Evolutionary conservation across 2,888 invertebrate genomes (phyloP).

Genomic region (Eilema depressum): DNA sequence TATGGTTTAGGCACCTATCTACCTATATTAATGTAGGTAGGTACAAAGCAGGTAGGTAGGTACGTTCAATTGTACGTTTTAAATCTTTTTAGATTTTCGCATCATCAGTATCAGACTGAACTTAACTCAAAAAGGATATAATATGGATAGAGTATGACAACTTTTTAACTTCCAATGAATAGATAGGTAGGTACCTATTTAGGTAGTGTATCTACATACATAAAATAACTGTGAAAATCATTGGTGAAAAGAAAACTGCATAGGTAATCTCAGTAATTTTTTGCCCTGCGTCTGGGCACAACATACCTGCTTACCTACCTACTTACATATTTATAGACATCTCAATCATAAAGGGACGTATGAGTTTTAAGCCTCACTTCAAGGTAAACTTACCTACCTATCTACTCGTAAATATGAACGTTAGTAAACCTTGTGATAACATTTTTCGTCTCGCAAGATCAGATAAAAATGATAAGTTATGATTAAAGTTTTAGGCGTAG

Average conservation of each 20-base stretch:
- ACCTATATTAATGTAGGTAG: background rate
- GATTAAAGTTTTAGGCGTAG: constrained; percentile 9
- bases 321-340: background rate
- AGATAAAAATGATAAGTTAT: constrained; percentile 18
- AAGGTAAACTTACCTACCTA: background rate
- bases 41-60: background rate
- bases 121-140: background rate
- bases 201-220: too few relatives aligned
- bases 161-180: too few relatives aligned
- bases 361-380: background rate
- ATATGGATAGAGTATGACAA: too few relatives aligned
- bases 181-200: too few relatives aligned
- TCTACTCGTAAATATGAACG: background rate
- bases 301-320: too few relatives aligned
- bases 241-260: too few relatives aligned
- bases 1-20: background rate
- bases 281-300: too few relatives aligned
- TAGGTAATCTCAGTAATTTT: too few relatives aligned
- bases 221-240: too few relatives aligned
- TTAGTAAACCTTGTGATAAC: constrained; percentile 17
- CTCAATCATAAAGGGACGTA: background rate
- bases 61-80: background rate
- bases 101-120: constrained; percentile 3
- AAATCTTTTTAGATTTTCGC: constrained; percentile 7
- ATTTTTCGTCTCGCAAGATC: constrained; percentile 5